A percentile compares a stretch with the other conserved stretches of the same genome.
Evolutionary conservation across 1,140 invertebrate genomes (phyloP).

Genomic region (Pseudomyrmex pallidus): DNA sequence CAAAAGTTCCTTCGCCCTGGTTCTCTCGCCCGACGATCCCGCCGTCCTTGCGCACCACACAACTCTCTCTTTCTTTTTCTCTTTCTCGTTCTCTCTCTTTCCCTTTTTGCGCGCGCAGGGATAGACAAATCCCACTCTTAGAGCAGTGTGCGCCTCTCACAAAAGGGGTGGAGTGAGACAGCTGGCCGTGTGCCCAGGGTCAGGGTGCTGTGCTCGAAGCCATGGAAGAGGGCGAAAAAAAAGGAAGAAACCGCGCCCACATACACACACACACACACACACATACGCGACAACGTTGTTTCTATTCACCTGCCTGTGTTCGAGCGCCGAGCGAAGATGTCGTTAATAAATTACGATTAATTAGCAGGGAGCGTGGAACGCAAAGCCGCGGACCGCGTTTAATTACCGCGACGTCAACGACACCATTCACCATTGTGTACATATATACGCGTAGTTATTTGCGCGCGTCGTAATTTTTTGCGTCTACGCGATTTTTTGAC

Average conservation of each 20-base stretch:
- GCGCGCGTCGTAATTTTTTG: slow-evolving; percentile 56
- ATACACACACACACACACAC: too few species aligned
- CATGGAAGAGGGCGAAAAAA: slow-evolving; percentile 65
- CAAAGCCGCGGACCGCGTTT: slow-evolving; percentile 20
- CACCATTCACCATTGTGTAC: slow-evolving; percentile 31
- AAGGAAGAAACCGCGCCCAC: slow-evolving; percentile 69
- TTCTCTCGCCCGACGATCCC: slow-evolving; percentile 61
- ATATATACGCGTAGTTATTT: slow-evolving; percentile 41
- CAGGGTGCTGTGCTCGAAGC: slow-evolving; percentile 71
- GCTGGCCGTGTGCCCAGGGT: slow-evolving; percentile 74
- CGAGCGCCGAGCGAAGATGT: slow-evolving; percentile 57
- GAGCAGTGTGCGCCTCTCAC: slow-evolving; percentile 62
- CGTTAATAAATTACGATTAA: slow-evolving; percentile 68
- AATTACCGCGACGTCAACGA: slow-evolving; percentile 53
- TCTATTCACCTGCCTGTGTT: slow-evolving; percentile 72
- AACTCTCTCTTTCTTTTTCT: slow-evolving; percentile 46
- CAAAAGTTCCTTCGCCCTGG: slow-evolving; percentile 59
- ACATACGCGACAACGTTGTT: slow-evolving; percentile 48
- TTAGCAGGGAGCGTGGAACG: slow-evolving; percentile 39
- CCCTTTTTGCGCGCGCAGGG: slow-evolving; percentile 39
- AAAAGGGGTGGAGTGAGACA: slow-evolving; percentile 73
- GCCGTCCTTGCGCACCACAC: slow-evolving; percentile 55
- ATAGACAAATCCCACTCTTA: slow-evolving; percentile 73
- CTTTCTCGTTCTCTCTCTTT: slow-evolving; percentile 29
- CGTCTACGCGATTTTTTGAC: slow-evolving; percentile 20